These are phyloP conservation scores for Sarotherodon lohbergeri DNA, from an alignment of 2,113 vertebrate genomes.

Conservation along the genomic window DNA sequence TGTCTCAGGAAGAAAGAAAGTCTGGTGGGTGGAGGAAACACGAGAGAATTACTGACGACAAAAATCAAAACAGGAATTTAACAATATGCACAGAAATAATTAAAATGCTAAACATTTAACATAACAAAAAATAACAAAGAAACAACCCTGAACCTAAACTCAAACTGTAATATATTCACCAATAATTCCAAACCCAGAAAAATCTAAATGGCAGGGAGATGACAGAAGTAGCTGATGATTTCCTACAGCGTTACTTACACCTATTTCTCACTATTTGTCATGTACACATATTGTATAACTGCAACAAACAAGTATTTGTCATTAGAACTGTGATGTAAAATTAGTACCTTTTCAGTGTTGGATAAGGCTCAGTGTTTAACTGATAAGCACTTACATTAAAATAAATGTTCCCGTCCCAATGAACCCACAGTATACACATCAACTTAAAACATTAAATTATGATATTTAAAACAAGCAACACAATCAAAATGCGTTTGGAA, in stretches of 20 bases:
- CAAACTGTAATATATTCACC: neutral
- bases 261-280: neutral
- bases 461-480: neutral
- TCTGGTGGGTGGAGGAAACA: neutral
- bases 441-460: neutral
- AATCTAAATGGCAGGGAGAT: neutral
- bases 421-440: neutral
- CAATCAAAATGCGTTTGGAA: accelerated
- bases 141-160: neutral
- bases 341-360: accelerated
- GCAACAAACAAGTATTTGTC: neutral
- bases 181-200: neutral
- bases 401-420: accelerated
- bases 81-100: neutral
- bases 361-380: accelerated
- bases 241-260: accelerated
- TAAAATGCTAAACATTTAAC: neutral
- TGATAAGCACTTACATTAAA: neutral
- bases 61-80: neutral
- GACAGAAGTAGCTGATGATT: neutral
- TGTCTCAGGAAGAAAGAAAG: neutral
- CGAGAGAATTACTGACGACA: neutral
- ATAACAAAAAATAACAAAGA: neutral
- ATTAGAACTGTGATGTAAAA: neutral
- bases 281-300: accelerated